A percentile compares a stretch with the other conserved stretches of the same genome.
phyloP scores from a whole-genome alignment of 2,888 invertebrate species.

The Ptycholaimellus sp. region DNA sequence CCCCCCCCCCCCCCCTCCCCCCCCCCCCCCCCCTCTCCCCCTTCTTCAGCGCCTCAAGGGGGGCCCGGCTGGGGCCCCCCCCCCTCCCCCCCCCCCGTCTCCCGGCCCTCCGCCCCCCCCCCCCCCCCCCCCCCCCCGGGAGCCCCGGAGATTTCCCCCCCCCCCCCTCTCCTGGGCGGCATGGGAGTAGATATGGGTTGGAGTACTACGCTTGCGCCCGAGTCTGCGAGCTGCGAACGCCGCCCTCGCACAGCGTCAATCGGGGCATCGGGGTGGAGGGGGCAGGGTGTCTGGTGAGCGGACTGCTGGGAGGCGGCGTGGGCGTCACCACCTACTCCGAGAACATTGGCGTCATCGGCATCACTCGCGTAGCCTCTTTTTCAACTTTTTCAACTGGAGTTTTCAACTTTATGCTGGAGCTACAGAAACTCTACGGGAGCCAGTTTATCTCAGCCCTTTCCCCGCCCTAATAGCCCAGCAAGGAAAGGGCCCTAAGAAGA shows the following conservation, averaged over 20 bases:
- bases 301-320: conserved; percentile 59
- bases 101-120: conserved; percentile 56
- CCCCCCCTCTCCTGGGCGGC: too few species aligned
- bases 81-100: conserved; percentile 43
- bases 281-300: conserved; percentile 48
- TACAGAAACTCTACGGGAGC: too few species aligned
- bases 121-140: conserved; percentile 52
- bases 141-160: too few species aligned
- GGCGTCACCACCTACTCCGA: conserved; percentile 70
- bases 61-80: conserved; percentile 42
- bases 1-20: conserved; percentile 37
- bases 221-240: conserved; percentile 45
- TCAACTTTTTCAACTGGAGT: not conserved
- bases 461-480: too few species aligned
- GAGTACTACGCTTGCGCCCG: conserved; percentile 68
- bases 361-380: conserved; percentile 44
- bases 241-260: conserved; percentile 62
- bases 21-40: too few species aligned
- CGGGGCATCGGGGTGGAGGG: conserved; percentile 62
- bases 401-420: too few species aligned
- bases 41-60: not conserved
- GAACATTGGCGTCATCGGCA: conserved; percentile 66
- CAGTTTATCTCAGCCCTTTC: too few species aligned
- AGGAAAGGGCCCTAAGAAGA: not conserved
- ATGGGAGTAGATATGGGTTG: too few species aligned